Evolutionary conservation across 2,113 vertebrate genomes (phyloP), one percentile per base, ranked within the genome.

Genomic region (Syngnathus floridae): DNA sequence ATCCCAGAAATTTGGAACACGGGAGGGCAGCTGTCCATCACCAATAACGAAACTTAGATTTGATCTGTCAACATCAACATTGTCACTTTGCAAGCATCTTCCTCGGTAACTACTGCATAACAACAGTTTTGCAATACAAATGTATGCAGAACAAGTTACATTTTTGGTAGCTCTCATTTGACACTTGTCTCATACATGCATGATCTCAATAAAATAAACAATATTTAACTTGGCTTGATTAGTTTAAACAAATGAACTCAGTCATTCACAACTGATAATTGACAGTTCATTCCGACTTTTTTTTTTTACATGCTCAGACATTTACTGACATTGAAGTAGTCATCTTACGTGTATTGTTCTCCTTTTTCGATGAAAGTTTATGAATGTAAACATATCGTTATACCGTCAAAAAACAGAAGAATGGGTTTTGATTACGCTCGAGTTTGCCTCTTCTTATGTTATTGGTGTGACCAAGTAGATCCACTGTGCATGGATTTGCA

Each of bases 1-100:
- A 91, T 79, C 12, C 91, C 90, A 68, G 91, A 91, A n/a, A 91
- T 88, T 71, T 92, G 91, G 71, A 92, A 91, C 26, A 90, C 49
- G 40, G 66, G 77, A 4, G 41, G 65, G 51, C 62, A 67, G 45
- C 60, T 72, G 41, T 71, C 76, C 90, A 91, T 91, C 66, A 73
- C 48, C 35, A 64, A n/a, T 48, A 52, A 19, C 16, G 31, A 64
- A 69, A 16, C 5, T 7, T 35, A 1, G 38, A 16, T 5, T 0
- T 40, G 4, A 6, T n/a, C 17, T 9, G 35, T 11, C 1, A 60
- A n/a, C 19, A 40, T 19, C 9, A 21, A 21, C 16, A 43, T 3
- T 41, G 38, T 41, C 40, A 7, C n/a, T n/a, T 7, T 14, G 58
- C 8, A 17, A 60, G 2, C 5, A 6, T 21, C 12, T 21, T 21